Conservation (phyloP, 1,140 invertebrate species). For the Meloidogyne chitwoodi region DNA sequence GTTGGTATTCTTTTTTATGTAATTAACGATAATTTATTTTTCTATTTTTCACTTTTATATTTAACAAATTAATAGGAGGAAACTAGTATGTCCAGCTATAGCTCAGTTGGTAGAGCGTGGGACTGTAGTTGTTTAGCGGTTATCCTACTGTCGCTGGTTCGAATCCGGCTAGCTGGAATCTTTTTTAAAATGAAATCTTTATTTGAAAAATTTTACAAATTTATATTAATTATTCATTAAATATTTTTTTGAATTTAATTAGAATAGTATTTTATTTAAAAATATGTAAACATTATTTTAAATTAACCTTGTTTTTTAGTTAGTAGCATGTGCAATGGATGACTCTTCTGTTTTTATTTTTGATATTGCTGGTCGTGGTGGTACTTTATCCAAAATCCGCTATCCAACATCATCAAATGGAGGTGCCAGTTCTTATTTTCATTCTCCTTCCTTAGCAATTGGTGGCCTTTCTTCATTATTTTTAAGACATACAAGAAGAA, state of each 20-base stretch:
- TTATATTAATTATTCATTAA: too few relatives aligned
- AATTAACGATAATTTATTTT: not conserved
- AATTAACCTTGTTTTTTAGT: conserved; percentile 17
- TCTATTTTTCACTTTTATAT: not conserved
- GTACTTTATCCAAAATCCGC: conserved; percentile 34
- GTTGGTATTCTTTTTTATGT: not conserved
- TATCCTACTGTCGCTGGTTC: conserved; percentile 14
- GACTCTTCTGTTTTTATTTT: conserved; percentile 31
- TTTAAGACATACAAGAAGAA: not conserved
- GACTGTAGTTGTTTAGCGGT: conserved; percentile 41
- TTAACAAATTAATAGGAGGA: not conserved
- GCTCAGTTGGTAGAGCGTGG: conserved; percentile 53
- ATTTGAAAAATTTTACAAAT: not conserved
- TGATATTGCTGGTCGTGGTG: conserved; percentile 39
- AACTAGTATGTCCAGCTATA: conserved; percentile 9
- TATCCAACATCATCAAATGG: conserved; percentile 6
- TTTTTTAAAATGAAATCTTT: not conserved
- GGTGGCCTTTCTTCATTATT: conserved; percentile 10
- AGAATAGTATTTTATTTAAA: too few relatives aligned
- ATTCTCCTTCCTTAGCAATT: not conserved
- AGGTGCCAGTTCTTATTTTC: conserved; percentile 3
- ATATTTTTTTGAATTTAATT: too few relatives aligned
- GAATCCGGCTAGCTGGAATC: conserved; percentile 16
- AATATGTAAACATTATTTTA: too few relatives aligned
- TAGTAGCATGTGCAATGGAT: conserved; percentile 38